phyloP scores from a whole-genome alignment of 2,797 vertebrate genomes.

The Nyctibius grandis region DNA sequence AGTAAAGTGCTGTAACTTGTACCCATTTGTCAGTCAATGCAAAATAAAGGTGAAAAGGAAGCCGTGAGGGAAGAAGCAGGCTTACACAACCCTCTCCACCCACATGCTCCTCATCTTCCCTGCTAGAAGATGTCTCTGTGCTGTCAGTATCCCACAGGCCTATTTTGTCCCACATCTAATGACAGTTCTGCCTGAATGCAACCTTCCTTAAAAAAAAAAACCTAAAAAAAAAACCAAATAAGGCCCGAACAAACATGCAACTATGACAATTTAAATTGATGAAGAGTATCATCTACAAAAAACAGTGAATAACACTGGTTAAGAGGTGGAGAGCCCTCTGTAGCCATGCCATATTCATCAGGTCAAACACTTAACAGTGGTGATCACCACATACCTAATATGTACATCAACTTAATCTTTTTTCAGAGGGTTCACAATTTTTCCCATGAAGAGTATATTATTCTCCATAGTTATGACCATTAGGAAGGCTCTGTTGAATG shows the following conservation, averaged over 20 bases:
- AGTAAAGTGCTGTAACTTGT: not conserved
- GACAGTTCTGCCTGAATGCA: conserved; percentile 21
- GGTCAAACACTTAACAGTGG: not conserved
- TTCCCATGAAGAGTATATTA: conserved; percentile 82
- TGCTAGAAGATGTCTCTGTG: not conserved
- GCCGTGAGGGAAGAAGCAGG: not conserved
- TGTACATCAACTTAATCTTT: not conserved
- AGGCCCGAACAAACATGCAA: conserved; percentile 1
- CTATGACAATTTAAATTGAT: not conserved
- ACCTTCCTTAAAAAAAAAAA: not conserved
- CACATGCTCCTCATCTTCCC: not conserved
- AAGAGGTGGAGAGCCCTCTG: not conserved
- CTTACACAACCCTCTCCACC: not conserved
- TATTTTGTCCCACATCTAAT: conserved; percentile 2
- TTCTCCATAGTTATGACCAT: conserved; percentile 71
- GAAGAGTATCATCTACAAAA: conserved; percentile 32
- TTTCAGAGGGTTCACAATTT: conserved; percentile 78
- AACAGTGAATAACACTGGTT: not conserved
- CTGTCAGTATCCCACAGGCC: not conserved
- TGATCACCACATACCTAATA: not conserved
- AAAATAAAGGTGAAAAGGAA: not conserved
- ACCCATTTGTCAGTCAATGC: not conserved
- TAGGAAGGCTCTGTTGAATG: conserved; percentile 78
- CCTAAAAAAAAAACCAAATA: not conserved
- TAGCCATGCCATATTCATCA: conserved; percentile 11